Conservation (phyloP, 1,140 invertebrate genomes). For the Drosophila asahinai region DNA sequence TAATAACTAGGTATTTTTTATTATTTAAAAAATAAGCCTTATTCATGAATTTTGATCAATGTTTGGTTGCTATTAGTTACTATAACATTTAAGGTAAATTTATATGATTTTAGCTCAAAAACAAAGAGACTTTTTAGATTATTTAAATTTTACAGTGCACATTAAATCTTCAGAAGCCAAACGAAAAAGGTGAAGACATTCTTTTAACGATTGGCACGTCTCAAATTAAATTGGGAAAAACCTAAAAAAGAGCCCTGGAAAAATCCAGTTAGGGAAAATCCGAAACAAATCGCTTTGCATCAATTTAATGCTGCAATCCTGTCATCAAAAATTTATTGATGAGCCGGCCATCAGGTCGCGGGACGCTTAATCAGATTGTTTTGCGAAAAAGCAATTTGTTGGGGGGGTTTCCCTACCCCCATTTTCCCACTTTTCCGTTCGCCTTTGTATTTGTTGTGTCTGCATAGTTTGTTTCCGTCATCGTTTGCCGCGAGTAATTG, state of each 20-base stretch:
- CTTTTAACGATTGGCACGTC: conserved; percentile 35
- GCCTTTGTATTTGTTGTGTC: neutral
- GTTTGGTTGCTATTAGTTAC: too few species aligned
- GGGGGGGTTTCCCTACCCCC: neutral
- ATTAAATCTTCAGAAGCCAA: too few species aligned
- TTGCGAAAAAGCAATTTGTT: conserved; percentile 34
- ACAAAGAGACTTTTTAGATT: too few species aligned
- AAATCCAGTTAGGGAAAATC: conserved; percentile 38
- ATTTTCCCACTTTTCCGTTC: neutral
- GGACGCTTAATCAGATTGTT: conserved; percentile 30
- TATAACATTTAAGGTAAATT: too few species aligned
- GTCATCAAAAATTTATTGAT: conserved; percentile 64
- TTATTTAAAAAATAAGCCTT: too few species aligned
- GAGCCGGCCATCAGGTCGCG: conserved; percentile 38
- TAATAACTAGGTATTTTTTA: too few species aligned
- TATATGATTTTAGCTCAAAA: neutral
- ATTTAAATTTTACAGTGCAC: neutral
- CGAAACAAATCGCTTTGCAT: conserved; percentile 68
- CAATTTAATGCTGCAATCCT: conserved; percentile 59
- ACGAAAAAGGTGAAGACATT: conserved; percentile 2
- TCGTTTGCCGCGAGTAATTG: conserved; percentile 68
- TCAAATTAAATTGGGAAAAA: conserved; percentile 11
- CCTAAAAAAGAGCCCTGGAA: neutral
- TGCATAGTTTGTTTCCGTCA: conserved; percentile 43
- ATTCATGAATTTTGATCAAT: too few species aligned